phyloP scores from a whole-genome alignment of 2,113 vertebrate species.

The Pleuronectes platessa region DNA sequence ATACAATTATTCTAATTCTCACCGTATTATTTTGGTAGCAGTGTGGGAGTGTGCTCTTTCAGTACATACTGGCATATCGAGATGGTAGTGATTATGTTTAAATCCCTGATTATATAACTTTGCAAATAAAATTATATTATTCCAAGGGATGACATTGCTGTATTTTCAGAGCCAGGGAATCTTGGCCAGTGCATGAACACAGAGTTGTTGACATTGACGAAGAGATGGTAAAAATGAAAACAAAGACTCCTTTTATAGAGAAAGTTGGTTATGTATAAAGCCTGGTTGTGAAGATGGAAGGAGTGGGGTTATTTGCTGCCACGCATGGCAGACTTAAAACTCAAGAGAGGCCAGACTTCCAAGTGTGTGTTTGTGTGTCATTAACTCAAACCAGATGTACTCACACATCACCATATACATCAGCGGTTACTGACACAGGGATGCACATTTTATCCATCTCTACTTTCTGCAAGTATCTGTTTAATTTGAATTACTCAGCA shows the following conservation, averaged over 20 bases:
- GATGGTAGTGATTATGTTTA: slow-evolving; percentile 20
- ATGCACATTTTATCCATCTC: slow-evolving; percentile 7
- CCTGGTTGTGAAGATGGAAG: slow-evolving; percentile 42
- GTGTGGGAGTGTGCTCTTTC: background rate
- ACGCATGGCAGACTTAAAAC: slow-evolving; percentile 37
- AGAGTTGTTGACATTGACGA: slow-evolving; percentile 15
- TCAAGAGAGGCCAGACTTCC: slow-evolving; percentile 27
- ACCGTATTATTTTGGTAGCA: slow-evolving; percentile 9
- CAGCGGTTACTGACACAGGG: slow-evolving; percentile 10
- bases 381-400: slow-evolving; percentile 37
- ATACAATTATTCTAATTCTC: background rate
- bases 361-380: background rate
- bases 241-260: slow-evolving; percentile 61
- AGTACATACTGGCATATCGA: background rate
- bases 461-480: background rate
- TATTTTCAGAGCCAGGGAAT: slow-evolving; percentile 36
- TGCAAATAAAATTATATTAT: slow-evolving; percentile 10
- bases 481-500: background rate
- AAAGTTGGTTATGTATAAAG: slow-evolving; percentile 38
- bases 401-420: background rate
- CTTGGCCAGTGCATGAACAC: slow-evolving; percentile 32
- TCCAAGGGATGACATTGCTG: slow-evolving; percentile 25
- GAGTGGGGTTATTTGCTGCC: slow-evolving; percentile 51
- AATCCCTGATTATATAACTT: slow-evolving; percentile 31
- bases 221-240: slow-evolving; percentile 54